phyloP scores from a whole-genome alignment of 2,888 invertebrate genomes.

The Pseudococcus viburni region DNA sequence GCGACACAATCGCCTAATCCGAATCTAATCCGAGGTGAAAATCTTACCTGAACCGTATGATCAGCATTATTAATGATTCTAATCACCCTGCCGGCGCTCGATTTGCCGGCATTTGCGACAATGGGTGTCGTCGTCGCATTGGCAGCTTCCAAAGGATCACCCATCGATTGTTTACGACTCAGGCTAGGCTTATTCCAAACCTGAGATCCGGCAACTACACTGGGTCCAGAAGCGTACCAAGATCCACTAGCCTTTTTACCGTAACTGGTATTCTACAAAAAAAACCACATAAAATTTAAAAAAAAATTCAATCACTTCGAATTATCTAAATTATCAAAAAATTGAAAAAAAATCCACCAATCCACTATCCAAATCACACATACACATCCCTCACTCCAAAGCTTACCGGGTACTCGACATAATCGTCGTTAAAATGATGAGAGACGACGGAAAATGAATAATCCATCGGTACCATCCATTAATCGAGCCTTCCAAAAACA shows the following conservation, averaged over 20 bases:
- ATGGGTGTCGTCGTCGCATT: conserved; percentile 62
- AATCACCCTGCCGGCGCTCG: conserved; percentile 81
- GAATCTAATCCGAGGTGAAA: neutral
- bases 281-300: conserved; percentile 65
- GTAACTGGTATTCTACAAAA: conserved; percentile 85
- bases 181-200: conserved; percentile 76
- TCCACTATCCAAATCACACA: neutral
- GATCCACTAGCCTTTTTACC: conserved; percentile 88
- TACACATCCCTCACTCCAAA: neutral
- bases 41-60: conserved; percentile 86
- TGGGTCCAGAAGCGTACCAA: conserved; percentile 78
- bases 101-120: conserved; percentile 73
- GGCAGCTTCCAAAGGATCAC: conserved; percentile 78
- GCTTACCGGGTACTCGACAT: conserved; percentile 58
- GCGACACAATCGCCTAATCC: too few relatives aligned
- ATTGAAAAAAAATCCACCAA: neutral
- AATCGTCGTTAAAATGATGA: conserved; percentile 51
- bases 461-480: conserved; percentile 61
- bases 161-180: conserved; percentile 87
- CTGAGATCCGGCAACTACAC: conserved; percentile 70
- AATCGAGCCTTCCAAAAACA: conserved; percentile 18
- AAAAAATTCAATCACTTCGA: neutral
- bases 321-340: neutral
- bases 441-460: conserved; percentile 61
- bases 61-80: conserved; percentile 94